A percentile compares a stretch with the other conserved stretches of the same genome.
phyloP scores from a whole-genome alignment of 2,113 vertebrate genomes.

The Mola mola region DNA sequence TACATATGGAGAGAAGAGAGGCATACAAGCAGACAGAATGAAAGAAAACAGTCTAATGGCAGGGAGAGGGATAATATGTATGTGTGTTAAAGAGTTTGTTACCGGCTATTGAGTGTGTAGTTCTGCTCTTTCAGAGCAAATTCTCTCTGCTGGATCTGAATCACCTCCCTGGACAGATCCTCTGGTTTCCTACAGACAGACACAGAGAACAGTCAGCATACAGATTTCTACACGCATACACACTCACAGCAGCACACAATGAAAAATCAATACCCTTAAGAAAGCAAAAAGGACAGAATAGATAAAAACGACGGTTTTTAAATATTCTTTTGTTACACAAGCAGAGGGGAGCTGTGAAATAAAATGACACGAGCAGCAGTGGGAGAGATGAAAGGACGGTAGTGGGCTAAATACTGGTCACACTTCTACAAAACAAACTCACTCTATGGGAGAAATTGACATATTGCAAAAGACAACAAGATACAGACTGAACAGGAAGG shows the following conservation, averaged over 20 bases:
- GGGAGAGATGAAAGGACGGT: slow-evolving; percentile 33
- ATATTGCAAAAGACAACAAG: slow-evolving; percentile 27
- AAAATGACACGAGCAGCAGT: slow-evolving; percentile 51
- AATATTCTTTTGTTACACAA: slow-evolving; percentile 49
- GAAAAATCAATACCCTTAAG: slow-evolving; percentile 50
- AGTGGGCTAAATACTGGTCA: slow-evolving; percentile 57
- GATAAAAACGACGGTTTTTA: slow-evolving; percentile 40
- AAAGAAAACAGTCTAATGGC: slow-evolving; percentile 49
- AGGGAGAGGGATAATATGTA: slow-evolving; percentile 33
- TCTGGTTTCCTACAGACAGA: slow-evolving; percentile 88
- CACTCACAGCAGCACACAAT: slow-evolving; percentile 18
- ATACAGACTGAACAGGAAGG: neutral
- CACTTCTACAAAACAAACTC: slow-evolving; percentile 52
- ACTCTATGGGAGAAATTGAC: slow-evolving; percentile 36
- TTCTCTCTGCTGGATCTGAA: slow-evolving; percentile 93
- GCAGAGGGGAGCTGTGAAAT: slow-evolving; percentile 42
- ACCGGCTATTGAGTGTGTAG: slow-evolving; percentile 88
- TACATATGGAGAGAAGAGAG: slow-evolving; percentile 36
- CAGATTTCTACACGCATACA: neutral
- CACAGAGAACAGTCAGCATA: slow-evolving; percentile 42
- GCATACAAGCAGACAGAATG: slow-evolving; percentile 30
- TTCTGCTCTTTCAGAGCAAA: slow-evolving; percentile 91
- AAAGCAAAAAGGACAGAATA: slow-evolving; percentile 24
- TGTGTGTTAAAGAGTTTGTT: slow-evolving; percentile 38
- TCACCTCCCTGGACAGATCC: slow-evolving; percentile 91